phyloP scores from a whole-genome alignment of 2,113 vertebrate species.

The Rhynchomys soricoides region DNA sequence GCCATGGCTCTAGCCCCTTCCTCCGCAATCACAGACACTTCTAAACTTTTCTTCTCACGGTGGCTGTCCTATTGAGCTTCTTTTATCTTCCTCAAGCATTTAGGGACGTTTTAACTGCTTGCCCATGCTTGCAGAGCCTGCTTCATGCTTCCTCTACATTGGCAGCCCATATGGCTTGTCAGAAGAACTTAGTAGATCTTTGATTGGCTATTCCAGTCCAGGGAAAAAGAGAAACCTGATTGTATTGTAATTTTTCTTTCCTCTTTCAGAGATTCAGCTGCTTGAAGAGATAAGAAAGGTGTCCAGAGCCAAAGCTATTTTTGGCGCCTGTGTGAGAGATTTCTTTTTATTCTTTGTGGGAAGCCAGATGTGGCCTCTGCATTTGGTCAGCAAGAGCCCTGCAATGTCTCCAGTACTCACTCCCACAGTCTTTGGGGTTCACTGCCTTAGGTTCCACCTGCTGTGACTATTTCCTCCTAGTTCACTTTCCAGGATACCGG shows the following conservation, averaged over 20 bases:
- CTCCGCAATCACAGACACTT: not conserved
- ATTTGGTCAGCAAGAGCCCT: not conserved
- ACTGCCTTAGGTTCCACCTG: not conserved
- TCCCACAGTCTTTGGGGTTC: not conserved
- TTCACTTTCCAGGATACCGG: not conserved
- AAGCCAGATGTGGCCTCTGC: not conserved
- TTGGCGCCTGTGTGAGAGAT: not conserved
- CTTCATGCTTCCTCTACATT: not conserved
- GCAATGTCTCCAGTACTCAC: not conserved
- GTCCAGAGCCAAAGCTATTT: not conserved
- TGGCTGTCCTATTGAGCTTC: not conserved
- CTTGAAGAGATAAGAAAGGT: conserved; percentile 61
- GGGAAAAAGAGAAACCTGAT: conserved; percentile 1
- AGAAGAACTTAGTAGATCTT: conserved; percentile 19
- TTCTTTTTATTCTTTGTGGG: not conserved
- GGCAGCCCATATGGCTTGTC: not conserved
- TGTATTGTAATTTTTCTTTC: conserved; percentile 39
- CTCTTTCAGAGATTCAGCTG: conserved; percentile 33
- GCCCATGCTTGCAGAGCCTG: not conserved
- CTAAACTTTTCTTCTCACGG: not conserved
- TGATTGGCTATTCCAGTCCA: conserved; percentile 35
- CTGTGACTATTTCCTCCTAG: not conserved
- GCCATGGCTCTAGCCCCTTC: not conserved
- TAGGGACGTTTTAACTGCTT: not conserved
- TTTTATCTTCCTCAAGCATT: not conserved